These are phyloP conservation scores for Muntiacus reevesi DNA, from an alignment of 2,113 vertebrate species.

Conservation along the genomic window DNA sequence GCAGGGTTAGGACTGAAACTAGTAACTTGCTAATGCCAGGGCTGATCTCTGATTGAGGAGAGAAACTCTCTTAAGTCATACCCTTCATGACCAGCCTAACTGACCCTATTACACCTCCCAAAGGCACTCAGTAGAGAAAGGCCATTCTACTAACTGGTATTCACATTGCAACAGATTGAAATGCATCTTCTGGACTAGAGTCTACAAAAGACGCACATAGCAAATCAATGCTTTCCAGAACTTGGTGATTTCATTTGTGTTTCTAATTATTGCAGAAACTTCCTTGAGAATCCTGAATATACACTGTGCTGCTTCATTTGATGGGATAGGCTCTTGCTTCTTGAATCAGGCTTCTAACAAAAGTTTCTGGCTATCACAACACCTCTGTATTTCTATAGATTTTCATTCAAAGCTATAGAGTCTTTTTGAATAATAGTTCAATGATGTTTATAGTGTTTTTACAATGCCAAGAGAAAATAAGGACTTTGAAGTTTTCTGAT, in stretches of 20 bases:
- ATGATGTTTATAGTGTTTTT: neutral
- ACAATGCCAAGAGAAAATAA: neutral
- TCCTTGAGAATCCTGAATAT: conserved; percentile 27
- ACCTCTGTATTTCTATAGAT: neutral
- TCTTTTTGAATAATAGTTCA: neutral
- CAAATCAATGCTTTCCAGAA: neutral
- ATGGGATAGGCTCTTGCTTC: neutral
- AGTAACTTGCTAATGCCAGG: neutral
- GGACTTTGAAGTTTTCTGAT: neutral
- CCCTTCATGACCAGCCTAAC: neutral
- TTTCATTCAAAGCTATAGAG: neutral
- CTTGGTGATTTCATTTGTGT: conserved; percentile 25
- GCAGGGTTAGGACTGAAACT: neutral
- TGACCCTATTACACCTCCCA: neutral
- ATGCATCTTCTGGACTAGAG: neutral
- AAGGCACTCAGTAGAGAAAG: neutral
- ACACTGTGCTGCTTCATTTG: neutral
- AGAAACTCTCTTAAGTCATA: neutral
- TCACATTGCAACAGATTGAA: neutral
- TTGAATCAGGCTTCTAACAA: conserved; percentile 11
- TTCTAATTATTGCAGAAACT: conserved; percentile 17
- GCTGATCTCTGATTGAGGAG: neutral
- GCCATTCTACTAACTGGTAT: neutral
- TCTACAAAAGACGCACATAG: conserved; percentile 13
- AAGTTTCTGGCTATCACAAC: conserved; percentile 18